These are phyloP conservation scores for Nerophis ophidion DNA, from an alignment of 2,113 vertebrate genomes.

Conservation along the genomic window DNA sequence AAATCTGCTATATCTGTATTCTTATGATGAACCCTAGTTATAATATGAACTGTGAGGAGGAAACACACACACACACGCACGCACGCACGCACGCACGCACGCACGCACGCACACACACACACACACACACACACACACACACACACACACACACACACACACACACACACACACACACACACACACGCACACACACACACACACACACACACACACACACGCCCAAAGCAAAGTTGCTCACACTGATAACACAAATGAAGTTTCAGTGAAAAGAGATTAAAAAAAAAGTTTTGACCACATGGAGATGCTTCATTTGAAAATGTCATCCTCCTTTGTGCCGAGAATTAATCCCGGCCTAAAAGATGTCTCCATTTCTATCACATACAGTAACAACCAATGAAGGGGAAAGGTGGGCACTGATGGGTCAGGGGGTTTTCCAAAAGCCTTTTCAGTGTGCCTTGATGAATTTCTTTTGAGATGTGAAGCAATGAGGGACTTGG, in stretches of 20 bases:
- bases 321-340: slow-evolving; percentile 62
- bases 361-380: slow-evolving; percentile 66
- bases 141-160: no score
- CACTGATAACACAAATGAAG: slow-evolving; percentile 53
- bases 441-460: slow-evolving; percentile 47
- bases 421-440: slow-evolving; percentile 43
- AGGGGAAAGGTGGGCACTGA: slow-evolving; percentile 19
- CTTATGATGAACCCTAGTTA: no score
- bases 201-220: no score
- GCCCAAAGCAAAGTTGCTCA: slow-evolving; percentile 46
- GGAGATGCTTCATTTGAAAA: slow-evolving; percentile 59
- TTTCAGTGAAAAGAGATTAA: slow-evolving; percentile 60
- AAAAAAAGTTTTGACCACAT: slow-evolving; percentile 52
- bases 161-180: no score
- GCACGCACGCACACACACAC: no score
- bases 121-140: no score
- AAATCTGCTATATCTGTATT: no score
- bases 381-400: slow-evolving; percentile 55
- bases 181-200: no score
- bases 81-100: no score
- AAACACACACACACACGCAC: no score
- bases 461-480: slow-evolving; percentile 68
- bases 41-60: no score
- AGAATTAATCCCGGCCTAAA: slow-evolving; percentile 63
- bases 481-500: slow-evolving; percentile 43